These are phyloP conservation scores for Brachypteracias leptosomus DNA, from an alignment of 2,113 vertebrate species.

Conservation along the genomic window DNA sequence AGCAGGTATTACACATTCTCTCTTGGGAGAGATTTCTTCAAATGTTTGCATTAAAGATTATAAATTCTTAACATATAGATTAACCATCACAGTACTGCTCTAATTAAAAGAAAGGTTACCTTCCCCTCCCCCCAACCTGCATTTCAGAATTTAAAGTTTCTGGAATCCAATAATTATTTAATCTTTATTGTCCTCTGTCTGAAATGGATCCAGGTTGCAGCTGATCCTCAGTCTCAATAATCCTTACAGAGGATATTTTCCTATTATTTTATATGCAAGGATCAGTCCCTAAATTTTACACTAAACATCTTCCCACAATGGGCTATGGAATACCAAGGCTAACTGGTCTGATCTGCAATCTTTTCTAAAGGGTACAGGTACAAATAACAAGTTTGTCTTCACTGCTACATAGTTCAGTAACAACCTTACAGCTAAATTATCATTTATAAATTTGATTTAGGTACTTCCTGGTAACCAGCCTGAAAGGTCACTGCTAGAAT, in stretches of 20 bases:
- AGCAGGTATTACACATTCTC: background rate
- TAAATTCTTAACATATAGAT: background rate
- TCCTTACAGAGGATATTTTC: background rate
- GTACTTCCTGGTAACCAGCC: background rate
- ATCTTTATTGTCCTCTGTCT: background rate
- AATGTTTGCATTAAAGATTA: background rate
- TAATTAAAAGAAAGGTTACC: background rate
- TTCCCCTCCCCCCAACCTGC: background rate
- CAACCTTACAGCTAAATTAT: background rate
- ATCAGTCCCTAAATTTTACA: background rate
- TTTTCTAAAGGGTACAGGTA: background rate
- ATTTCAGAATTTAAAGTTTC: background rate
- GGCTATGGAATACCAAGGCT: background rate
- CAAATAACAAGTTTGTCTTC: background rate
- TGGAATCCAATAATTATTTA: background rate
- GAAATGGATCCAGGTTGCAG: background rate
- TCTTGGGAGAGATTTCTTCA: background rate
- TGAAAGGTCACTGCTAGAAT: constrained; percentile 14
- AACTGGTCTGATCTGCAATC: background rate
- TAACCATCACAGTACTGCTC: background rate
- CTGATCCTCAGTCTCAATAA: background rate
- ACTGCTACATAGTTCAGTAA: background rate
- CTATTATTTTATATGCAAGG: background rate
- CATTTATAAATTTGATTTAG: background rate
- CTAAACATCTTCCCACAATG: background rate